Percentiles rank a stretch among this genome's conserved stretches.
Conservation (phyloP, 2,888 invertebrate genomes). For the Vandiemenella viatica region DNA sequence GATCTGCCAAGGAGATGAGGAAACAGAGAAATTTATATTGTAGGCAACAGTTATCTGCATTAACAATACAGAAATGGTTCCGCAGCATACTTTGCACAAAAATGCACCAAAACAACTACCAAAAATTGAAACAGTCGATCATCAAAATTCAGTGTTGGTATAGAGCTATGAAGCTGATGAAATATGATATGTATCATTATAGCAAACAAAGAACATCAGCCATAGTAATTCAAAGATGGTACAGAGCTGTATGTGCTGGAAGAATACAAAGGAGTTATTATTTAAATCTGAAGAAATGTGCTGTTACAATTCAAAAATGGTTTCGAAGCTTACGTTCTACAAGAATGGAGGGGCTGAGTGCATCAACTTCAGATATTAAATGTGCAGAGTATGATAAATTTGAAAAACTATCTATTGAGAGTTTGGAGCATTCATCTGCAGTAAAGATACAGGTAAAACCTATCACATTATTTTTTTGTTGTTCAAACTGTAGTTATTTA, state of each 20-base stretch:
- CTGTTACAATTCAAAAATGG: slow-evolving; percentile 10
- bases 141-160: slow-evolving; percentile 12
- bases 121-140: slow-evolving; percentile 23
- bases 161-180: slow-evolving; percentile 8
- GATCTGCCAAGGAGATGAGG: slow-evolving; percentile 24
- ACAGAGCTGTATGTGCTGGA: neutral
- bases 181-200: slow-evolving; percentile 7
- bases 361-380: too few relatives aligned
- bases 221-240: slow-evolving; percentile 4
- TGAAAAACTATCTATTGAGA: too few relatives aligned
- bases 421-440: too few relatives aligned
- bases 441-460: too few relatives aligned
- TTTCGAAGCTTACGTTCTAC: too few relatives aligned
- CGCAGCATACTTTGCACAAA: slow-evolving; percentile 22
- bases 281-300: slow-evolving; percentile 14
- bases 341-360: too few relatives aligned
- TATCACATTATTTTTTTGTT: too few relatives aligned
- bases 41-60: neutral
- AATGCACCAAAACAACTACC: slow-evolving; percentile 12
- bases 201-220: neutral
- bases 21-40: neutral
- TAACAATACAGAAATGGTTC: neutral
- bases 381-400: too few relatives aligned
- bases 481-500: too few relatives aligned
- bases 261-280: slow-evolving; percentile 11